Base-by-base conservation (phyloP, 1,140 invertebrate genomes). In the Hyles vespertilio region DNA sequence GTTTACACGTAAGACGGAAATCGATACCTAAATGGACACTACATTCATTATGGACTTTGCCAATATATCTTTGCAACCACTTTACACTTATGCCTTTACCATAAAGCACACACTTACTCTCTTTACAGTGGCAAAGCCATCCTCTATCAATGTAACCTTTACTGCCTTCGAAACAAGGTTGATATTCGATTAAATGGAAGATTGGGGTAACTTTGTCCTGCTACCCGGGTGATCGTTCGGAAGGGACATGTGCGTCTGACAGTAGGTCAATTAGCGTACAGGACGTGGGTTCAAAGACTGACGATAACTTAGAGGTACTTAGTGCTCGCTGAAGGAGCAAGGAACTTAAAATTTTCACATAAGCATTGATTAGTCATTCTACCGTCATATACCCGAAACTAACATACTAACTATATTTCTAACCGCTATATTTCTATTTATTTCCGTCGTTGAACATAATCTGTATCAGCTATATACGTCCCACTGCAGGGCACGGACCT, bases 221-320 rank as follows among this genome's bases (percentile, higher is more conserved):
- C 59, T 63, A 70, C 60, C 77, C 65, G 65, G 70, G 71, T 67
- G 74, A 79, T 74, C 69, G 64, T 63, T 73, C 63, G 71, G 72
- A 81, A 81, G 67, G 69, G 68, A 68, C 79, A 74, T 70, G 75
- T 81, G 79, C 67, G 73, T 71, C 64, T 78, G 79, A 81, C 79
- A 81, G 76, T 70, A 72, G 75, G 74, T 80, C 78, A 72, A 78
- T 81, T 76, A 74, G 70, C 57, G 67, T 63, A 69, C 64, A 58
- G 67, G 67, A 72, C 68, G 65, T 61, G 67, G 68, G 77, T 77
- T 69, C 65, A 66, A 71, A 67, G 67, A 67, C 72, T 60, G 55
- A 43, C 55, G 58, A 65, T 60, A 64, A 60, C 54, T 64, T 51
- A 40, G 52, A 61, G 52, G 61, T 56, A 63, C 52, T 40, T 44